A percentile compares a stretch with the other conserved stretches of the same genome.
Conservation (phyloP, 1,140 invertebrate species). For the Trichonephila clavata region DNA sequence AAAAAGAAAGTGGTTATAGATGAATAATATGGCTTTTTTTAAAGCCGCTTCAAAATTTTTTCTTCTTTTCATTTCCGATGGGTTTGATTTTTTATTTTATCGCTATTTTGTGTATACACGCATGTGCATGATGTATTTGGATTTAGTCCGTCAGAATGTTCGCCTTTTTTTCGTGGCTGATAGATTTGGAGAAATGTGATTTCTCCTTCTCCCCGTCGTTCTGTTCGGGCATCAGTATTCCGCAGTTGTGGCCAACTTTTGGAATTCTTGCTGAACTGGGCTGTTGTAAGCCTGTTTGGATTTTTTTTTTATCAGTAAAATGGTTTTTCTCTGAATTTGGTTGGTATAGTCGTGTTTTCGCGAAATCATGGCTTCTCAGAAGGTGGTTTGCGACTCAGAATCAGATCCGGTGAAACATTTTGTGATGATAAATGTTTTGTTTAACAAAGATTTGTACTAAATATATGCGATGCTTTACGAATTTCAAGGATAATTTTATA, state of each 20-base stretch:
- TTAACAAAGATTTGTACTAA: too few species aligned
- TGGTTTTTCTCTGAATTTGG: background rate
- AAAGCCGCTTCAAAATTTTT: background rate
- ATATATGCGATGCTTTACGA: too few species aligned
- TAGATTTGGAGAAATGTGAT: constrained; percentile 13
- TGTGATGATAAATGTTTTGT: too few species aligned
- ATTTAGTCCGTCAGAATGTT: constrained; percentile 26
- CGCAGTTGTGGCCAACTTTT: background rate
- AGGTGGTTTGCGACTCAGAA: too few species aligned
- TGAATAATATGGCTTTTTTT: constrained; percentile 71
- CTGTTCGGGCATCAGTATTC: background rate
- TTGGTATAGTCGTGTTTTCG: background rate
- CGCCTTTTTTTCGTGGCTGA: constrained; percentile 10
- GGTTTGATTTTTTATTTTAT: background rate
- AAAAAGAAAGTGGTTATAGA: constrained; percentile 72
- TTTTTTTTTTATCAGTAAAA: background rate
- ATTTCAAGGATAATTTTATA: too few species aligned
- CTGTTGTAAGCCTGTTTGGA: too few species aligned
- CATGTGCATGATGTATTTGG: constrained; percentile 24
- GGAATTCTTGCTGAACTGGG: background rate
- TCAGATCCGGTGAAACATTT: too few species aligned
- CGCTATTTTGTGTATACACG: background rate
- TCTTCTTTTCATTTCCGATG: background rate
- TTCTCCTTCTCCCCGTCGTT: background rate
- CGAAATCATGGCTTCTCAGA: background rate